Evolutionary conservation across 23 tunicate genomes (phyloP).

Genomic region (Botrylloides violaceus): DNA sequence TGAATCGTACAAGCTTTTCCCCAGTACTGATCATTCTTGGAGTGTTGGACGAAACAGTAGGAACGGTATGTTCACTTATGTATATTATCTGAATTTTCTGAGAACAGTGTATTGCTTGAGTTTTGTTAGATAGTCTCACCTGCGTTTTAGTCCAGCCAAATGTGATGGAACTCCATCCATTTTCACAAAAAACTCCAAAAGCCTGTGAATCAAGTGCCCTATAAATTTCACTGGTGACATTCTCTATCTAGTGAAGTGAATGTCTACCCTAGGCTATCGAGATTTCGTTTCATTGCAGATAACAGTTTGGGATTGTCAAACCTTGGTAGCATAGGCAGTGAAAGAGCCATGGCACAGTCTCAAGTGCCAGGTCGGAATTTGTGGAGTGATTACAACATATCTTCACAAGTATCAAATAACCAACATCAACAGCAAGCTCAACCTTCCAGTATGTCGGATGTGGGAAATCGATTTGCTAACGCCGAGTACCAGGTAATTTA

Average conservation of each 20-base stretch:
- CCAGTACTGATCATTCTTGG: constrained; percentile 48
- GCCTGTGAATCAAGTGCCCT: no score
- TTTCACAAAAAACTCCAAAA: no score
- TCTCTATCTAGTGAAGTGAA: no score
- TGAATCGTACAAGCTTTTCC: constrained; percentile 90
- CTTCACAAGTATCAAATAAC: not conserved
- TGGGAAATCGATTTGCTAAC: not conserved
- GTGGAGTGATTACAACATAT: not conserved
- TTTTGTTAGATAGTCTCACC: no score
- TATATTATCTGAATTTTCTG: no score
- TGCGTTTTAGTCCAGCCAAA: no score
- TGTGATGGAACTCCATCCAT: no score
- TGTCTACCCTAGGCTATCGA: no score
- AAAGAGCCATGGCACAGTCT: constrained; percentile 52
- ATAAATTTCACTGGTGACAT: no score
- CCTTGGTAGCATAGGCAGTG: constrained; percentile 67
- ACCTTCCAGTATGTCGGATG: not conserved
- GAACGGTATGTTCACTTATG: constrained; percentile 26
- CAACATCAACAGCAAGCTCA: not conserved
- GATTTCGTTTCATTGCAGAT: constrained; percentile 18
- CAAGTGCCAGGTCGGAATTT: constrained; percentile 7
- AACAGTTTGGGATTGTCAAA: constrained; percentile 49
- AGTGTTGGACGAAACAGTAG: constrained; percentile 25
- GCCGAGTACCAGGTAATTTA: not conserved
- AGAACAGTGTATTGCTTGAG: no score